Percentiles rank a stretch among this genome's conserved stretches.
Evolutionary conservation across 2,888 invertebrate species (phyloP).

Genomic region (Mantis religiosa): DNA sequence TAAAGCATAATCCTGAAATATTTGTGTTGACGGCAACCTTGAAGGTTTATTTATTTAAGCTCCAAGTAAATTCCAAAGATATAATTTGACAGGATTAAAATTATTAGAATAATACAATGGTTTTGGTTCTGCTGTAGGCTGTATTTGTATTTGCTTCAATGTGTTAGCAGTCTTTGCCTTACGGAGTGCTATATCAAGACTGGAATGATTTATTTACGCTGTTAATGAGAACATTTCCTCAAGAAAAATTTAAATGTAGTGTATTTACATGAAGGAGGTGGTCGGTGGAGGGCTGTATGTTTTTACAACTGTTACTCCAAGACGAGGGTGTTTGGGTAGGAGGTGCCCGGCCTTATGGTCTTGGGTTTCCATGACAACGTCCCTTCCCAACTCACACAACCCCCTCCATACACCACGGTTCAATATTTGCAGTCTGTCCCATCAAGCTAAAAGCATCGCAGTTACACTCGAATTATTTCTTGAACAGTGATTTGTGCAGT

Average conservation of each 20-base stretch:
- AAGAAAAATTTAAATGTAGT: no score
- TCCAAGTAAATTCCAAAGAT: background rate
- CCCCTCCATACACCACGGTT: background rate
- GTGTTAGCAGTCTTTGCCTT: background rate
- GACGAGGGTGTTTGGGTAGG: background rate
- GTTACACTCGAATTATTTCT: background rate
- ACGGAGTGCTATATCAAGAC: background rate
- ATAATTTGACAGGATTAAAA: background rate
- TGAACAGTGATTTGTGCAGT: background rate
- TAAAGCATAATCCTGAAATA: background rate
- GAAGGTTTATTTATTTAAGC: background rate
- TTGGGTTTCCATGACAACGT: constrained; percentile 16
- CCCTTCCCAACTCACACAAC: background rate
- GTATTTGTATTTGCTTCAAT: background rate
- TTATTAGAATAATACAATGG: background rate
- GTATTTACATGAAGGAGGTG: background rate
- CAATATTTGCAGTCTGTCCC: background rate
- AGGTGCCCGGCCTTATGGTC: background rate
- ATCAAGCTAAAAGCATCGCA: background rate
- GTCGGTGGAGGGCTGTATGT: background rate
- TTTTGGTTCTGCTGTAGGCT: background rate
- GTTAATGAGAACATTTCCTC: no score
- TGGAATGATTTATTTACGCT: no score
- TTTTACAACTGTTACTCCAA: constrained; percentile 3
- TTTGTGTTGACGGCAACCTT: background rate